These are phyloP conservation scores for Amblyteles armatorius DNA, from an alignment of 2,888 invertebrate species.

Conservation along the genomic window DNA sequence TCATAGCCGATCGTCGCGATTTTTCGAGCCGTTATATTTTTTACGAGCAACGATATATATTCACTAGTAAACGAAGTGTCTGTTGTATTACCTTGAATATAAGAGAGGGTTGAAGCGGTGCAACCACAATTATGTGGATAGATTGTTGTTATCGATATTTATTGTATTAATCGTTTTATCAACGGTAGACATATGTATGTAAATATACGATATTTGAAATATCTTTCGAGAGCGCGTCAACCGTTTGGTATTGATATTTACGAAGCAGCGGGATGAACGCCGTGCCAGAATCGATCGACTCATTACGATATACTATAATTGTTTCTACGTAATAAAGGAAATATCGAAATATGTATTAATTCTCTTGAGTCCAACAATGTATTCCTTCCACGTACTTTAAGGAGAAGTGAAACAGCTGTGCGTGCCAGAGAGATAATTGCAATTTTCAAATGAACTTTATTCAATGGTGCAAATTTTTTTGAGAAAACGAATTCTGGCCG, in stretches of 20 bases:
- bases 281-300: conserved; percentile 1
- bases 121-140: conserved; percentile 13
- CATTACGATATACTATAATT: conserved; percentile 35
- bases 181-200: conserved; percentile 43
- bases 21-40: conserved; percentile 30
- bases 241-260: conserved; percentile 25
- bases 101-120: background rate
- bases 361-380: background rate
- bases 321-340: conserved; percentile 61
- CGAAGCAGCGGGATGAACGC: conserved; percentile 13
- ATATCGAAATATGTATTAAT: conserved; percentile 2
- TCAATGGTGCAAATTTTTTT: no score
- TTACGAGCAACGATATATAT: conserved; percentile 6
- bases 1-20: background rate
- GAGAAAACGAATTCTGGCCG: no score
- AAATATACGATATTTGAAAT: conserved; percentile 37
- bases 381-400: no score
- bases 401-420: no score
- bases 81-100: background rate
- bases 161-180: conserved; percentile 40
- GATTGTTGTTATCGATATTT: conserved; percentile 30
- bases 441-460: no score
- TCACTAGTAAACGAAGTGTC: background rate
- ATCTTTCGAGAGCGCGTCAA: conserved; percentile 8
- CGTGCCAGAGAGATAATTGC: no score